phyloP scores from a whole-genome alignment of 2,797 vertebrate genomes.

The Eidolon dupreanum region DNA sequence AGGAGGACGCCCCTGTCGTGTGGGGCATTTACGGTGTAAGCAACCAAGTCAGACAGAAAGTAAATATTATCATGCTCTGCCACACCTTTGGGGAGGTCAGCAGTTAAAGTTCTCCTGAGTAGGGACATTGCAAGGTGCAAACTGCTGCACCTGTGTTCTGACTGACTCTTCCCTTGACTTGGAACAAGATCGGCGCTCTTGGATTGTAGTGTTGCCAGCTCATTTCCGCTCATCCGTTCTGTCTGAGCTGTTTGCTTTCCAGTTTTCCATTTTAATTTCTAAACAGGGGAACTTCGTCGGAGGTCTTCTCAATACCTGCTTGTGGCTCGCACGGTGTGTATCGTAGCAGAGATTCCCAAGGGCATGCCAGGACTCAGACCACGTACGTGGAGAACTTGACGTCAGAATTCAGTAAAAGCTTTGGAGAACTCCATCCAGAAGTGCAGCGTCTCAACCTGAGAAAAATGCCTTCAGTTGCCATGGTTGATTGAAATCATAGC shows the following conservation, averaged over 20 bases:
- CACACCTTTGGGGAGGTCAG: not conserved
- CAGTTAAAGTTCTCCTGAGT: not conserved
- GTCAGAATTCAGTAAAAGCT: not conserved
- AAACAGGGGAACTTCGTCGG: not conserved
- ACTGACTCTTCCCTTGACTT: not conserved
- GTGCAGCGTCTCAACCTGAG: not conserved
- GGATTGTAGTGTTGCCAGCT: not conserved
- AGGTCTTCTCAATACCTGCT: not conserved
- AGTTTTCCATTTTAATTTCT: not conserved
- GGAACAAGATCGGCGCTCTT: not conserved
- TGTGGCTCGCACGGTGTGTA: not conserved
- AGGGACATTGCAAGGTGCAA: not conserved
- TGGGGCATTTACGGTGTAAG: not conserved
- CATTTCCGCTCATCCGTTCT: not conserved
- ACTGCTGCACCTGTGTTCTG: not conserved
- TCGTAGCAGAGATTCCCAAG: not conserved
- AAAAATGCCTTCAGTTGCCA: not conserved
- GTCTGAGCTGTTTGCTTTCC: not conserved
- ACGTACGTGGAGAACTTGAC: not conserved
- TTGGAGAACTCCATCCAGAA: not conserved
- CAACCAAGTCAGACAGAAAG: not conserved
- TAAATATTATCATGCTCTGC: not conserved
- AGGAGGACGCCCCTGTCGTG: not conserved
- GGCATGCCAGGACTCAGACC: not conserved
- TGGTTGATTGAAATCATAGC: not conserved